Base-by-base conservation (phyloP, 2,113 vertebrate genomes). In the Zootoca vivipara region DNA sequence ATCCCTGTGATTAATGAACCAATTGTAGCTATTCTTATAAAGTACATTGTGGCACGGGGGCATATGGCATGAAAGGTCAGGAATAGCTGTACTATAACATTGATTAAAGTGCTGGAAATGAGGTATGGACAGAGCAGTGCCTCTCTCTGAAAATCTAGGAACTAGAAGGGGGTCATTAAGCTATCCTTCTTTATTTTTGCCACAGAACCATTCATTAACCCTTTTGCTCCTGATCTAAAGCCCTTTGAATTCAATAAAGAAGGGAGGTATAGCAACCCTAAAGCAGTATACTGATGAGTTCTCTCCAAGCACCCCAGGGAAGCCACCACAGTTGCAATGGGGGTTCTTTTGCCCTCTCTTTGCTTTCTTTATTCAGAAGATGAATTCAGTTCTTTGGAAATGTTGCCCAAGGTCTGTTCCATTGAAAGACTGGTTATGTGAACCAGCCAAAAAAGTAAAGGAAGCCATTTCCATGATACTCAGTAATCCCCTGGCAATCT, bases 1-100 rank as follows among this genome's bases (percentile, higher is more conserved):
- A 82, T 73, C 40, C 1, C 1, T 82, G 35, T 89, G 81, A 90
- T 85, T 93, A 94, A 89, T 81, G 52, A 91, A 52, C 52, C 83
- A 89, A 3, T 90, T 91, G 22, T 78, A 1, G n/a, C 87, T 89
- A 13, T 62, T 91, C 52, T 83, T 91, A 87, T 88, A 91, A 38
- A 90, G 7, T 38, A 30, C 30, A 26, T 85, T 38, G 58, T 85
- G 91, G 82, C 69, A 87, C 16, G 38, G 75, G 40, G 85, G 33
- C 81, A 89, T 86, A 69, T 86, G 83, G 30, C 56, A 90, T 24
- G 18, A 89, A 93, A 95, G 79, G 89, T 95, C 91, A 93, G 46
- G 16, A 74, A 82, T 58, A 91, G 13, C 46, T 89, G 83, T 89
- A 91, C 46, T 35, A n/a, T 90, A 94, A 82, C 38, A 79, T 75